Evolutionary conservation across 1,140 invertebrate species (phyloP).

Genomic region (Scaptomyza pallida): DNA sequence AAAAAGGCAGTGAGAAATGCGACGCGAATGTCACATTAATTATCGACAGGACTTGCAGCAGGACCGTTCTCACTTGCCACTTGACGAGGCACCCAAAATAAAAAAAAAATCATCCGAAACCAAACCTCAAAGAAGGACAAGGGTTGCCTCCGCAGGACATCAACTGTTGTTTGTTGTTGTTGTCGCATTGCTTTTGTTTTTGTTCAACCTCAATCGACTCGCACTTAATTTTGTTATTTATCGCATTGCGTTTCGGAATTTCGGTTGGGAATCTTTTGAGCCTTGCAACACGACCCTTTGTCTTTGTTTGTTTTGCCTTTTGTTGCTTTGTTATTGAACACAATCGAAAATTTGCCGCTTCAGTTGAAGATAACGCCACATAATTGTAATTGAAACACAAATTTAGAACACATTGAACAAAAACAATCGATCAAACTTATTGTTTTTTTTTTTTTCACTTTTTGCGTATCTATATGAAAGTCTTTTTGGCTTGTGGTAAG

Average conservation of each 20-base stretch:
- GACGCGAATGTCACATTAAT: slow-evolving; percentile 64
- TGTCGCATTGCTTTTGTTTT: slow-evolving; percentile 64
- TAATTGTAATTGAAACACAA: slow-evolving; percentile 40
- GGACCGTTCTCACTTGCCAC: slow-evolving; percentile 67
- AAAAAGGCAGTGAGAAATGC: slow-evolving; percentile 51
- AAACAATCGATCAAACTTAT: slow-evolving; percentile 12
- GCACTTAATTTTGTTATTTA: slow-evolving; percentile 72
- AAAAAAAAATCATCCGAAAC: background rate
- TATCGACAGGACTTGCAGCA: slow-evolving; percentile 53
- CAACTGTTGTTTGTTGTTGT: slow-evolving; percentile 22
- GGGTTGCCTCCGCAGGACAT: slow-evolving; percentile 44
- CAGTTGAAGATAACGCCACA: slow-evolving; percentile 32
- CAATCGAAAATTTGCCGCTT: slow-evolving; percentile 46
- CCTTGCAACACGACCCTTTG: slow-evolving; percentile 44
- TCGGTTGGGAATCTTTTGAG: slow-evolving; percentile 10
- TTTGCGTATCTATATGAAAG: background rate
- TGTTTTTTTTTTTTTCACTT: background rate
- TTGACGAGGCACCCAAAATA: slow-evolving; percentile 32
- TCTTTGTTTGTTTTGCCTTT: slow-evolving; percentile 36
- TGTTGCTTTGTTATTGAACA: slow-evolving; percentile 36
- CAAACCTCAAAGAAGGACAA: slow-evolving; percentile 30
- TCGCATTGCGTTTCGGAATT: slow-evolving; percentile 36
- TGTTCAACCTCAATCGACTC: slow-evolving; percentile 52
- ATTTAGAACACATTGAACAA: slow-evolving; percentile 11
- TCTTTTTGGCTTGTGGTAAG: background rate